Evolutionary conservation across 1,140 invertebrate genomes (phyloP).

Genomic region (Tetramorium alpestre): DNA sequence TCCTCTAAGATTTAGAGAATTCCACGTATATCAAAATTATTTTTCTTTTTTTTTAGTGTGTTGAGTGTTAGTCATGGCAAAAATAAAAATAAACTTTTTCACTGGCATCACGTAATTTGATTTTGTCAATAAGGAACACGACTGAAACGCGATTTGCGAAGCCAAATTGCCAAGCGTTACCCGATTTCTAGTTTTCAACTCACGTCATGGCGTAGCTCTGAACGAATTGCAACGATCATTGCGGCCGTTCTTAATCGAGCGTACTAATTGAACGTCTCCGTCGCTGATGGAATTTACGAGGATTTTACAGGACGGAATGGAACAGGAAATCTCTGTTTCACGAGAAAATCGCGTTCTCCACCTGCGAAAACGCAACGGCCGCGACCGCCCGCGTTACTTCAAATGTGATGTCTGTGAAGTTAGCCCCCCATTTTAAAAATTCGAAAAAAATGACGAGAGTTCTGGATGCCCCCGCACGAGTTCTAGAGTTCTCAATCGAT

Average conservation of each 20-base stretch:
- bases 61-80: background rate
- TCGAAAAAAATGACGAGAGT: no score
- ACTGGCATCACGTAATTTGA: background rate
- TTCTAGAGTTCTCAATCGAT: no score
- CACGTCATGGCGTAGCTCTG: background rate
- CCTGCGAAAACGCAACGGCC: background rate
- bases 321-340: background rate
- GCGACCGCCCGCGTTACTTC: background rate
- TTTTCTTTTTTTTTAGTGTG: no score
- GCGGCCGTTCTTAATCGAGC: background rate
- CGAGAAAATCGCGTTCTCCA: background rate
- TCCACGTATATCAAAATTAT: no score
- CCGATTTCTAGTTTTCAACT: background rate
- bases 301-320: background rate
- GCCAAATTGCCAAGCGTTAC: background rate
- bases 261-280: background rate
- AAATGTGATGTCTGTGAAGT: constrained; percentile 35
- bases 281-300: background rate
- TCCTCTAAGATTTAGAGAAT: no score
- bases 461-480: no score
- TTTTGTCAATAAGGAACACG: background rate
- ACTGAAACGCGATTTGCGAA: background rate
- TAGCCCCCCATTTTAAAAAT: no score
- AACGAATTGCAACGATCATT: constrained; percentile 2
- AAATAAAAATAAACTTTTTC: background rate